These are phyloP conservation scores for Bursaphelenchus mucronatus DNA, from an alignment of 1,140 invertebrate genomes.

Conservation along the genomic window DNA sequence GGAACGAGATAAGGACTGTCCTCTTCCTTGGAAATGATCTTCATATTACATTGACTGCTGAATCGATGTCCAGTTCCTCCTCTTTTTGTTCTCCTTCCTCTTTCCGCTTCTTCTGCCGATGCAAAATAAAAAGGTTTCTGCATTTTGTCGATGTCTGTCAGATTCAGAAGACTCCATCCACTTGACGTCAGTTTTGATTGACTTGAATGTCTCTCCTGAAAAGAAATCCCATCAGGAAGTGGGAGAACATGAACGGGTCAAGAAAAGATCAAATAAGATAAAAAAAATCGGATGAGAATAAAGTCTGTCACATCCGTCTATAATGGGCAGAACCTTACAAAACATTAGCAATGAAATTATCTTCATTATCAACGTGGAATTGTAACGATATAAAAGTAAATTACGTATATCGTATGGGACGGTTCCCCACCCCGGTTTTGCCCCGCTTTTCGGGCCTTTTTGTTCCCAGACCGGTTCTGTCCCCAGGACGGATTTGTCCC, in stretches of 20 bases:
- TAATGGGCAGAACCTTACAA: too few relatives aligned
- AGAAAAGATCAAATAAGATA: too few relatives aligned
- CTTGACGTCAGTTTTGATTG: constrained; percentile 10
- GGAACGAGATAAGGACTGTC: background rate
- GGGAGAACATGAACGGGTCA: background rate
- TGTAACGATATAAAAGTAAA: too few relatives aligned
- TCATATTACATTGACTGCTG: constrained; percentile 25
- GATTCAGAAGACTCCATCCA: constrained; percentile 24
- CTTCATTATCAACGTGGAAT: too few relatives aligned
- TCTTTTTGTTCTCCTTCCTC: constrained; percentile 20
- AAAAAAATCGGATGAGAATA: background rate
- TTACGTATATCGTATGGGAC: too few relatives aligned
- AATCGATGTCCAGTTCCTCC: constrained; percentile 22
- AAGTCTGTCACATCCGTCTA: too few relatives aligned
- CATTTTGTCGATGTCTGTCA: constrained; percentile 23
- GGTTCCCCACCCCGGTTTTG: too few relatives aligned
- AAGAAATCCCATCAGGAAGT: constrained; percentile 5
- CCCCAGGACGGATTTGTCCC: too few relatives aligned
- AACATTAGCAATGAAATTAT: too few relatives aligned
- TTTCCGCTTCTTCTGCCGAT: constrained; percentile 14
- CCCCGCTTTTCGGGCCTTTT: too few relatives aligned
- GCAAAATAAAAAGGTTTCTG: constrained; percentile 13
- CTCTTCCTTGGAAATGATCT: constrained; percentile 7
- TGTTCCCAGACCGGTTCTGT: too few relatives aligned
- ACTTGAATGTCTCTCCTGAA: constrained; percentile 16